Evolutionary conservation across 2,888 invertebrate species (phyloP).

Genomic region (Digitonthophagus gazella): DNA sequence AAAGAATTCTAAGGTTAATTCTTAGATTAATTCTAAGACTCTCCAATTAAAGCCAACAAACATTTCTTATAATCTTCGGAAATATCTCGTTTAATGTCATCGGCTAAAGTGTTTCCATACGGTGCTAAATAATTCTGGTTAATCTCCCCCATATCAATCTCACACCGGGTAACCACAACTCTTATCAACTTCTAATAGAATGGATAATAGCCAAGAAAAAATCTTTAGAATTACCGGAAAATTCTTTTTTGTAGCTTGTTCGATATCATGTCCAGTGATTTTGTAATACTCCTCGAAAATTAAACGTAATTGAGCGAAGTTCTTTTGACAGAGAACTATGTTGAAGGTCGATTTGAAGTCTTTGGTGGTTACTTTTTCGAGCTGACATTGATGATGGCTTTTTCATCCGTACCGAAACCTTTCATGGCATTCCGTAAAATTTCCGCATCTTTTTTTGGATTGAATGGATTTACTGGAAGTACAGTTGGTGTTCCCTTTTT

Average conservation of each 20-base stretch:
- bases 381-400: slow-evolving; percentile 83
- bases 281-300: slow-evolving; percentile 65
- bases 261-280: slow-evolving; percentile 75
- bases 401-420: slow-evolving; percentile 90
- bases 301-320: slow-evolving; percentile 61
- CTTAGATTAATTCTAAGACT: no score
- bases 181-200: slow-evolving; percentile 79
- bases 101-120: slow-evolving; percentile 74
- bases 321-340: slow-evolving; percentile 77
- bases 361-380: slow-evolving; percentile 79
- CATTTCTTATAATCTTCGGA: no score
- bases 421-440: slow-evolving; percentile 87
- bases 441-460: slow-evolving; percentile 77
- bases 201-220: slow-evolving; percentile 79
- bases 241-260: slow-evolving; percentile 79
- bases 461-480: slow-evolving; percentile 71
- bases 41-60: no score
- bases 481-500: slow-evolving; percentile 69
- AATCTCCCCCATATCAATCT: slow-evolving; percentile 84
- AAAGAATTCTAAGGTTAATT: no score
- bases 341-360: slow-evolving; percentile 84
- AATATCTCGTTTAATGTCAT: slow-evolving; percentile 80
- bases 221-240: slow-evolving; percentile 79
- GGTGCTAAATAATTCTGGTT: slow-evolving; percentile 72
- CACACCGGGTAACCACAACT: slow-evolving; percentile 77